phyloP scores from a whole-genome alignment of 2,888 invertebrate genomes.

The Argyra leucocephala region DNA sequence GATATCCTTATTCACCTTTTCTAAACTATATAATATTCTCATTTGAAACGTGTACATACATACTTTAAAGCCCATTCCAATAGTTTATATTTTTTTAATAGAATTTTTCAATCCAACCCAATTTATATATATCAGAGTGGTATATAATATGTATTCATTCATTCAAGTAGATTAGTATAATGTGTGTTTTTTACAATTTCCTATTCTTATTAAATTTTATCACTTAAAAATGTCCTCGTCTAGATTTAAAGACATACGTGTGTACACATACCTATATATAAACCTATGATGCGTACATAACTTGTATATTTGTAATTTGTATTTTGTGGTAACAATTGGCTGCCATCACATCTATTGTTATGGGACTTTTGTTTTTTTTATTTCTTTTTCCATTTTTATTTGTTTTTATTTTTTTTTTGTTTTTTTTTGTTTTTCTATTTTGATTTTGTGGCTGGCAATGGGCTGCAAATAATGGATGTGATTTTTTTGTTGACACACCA shows the following conservation, averaged over 20 bases:
- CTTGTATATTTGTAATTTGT: not conserved
- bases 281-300: no score
- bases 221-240: not conserved
- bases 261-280: no score
- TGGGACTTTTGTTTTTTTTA: no score
- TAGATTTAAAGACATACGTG: no score
- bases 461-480: constrained; percentile 4
- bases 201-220: not conserved
- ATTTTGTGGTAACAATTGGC: constrained; percentile 3
- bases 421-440: not conserved
- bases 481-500: constrained; percentile 1
- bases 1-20: no score
- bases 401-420: not conserved
- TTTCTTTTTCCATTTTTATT: no score
- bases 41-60: no score
- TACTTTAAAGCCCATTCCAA: no score
- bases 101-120: no score
- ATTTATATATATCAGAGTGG: no score
- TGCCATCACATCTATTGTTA: not conserved
- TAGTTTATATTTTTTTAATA: no score
- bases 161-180: not conserved
- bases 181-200: not conserved
- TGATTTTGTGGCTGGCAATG: not conserved
- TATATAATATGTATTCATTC: not conserved
- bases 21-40: no score